Percentiles rank a stretch among this genome's conserved stretches.
These are phyloP conservation scores for Erebia epiphron DNA, from an alignment of 2,888 invertebrate genomes.

Conservation along the genomic window DNA sequence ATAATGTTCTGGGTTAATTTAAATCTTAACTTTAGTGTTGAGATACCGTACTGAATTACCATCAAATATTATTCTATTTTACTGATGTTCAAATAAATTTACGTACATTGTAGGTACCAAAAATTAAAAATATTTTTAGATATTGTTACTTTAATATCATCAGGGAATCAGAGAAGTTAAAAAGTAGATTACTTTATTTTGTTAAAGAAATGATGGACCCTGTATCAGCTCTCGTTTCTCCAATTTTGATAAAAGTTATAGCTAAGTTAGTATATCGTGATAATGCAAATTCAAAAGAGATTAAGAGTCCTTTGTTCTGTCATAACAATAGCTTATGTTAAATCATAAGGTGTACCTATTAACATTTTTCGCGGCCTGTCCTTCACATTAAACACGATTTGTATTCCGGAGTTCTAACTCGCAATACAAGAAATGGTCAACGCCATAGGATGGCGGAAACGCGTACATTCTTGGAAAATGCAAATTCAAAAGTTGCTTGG, in stretches of 20 bases:
- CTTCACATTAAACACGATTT: constrained; percentile 37
- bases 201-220: background rate
- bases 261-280: constrained; percentile 6
- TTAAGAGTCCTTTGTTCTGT: constrained; percentile 37
- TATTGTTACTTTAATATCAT: too few relatives aligned
- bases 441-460: constrained; percentile 31
- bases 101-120: too few relatives aligned
- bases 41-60: too few relatives aligned
- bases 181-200: background rate
- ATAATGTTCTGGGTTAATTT: too few relatives aligned
- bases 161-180: background rate
- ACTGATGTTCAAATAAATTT: too few relatives aligned
- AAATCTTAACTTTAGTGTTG: too few relatives aligned
- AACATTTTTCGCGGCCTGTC: constrained; percentile 36
- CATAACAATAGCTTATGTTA: constrained; percentile 35
- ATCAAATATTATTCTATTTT: too few relatives aligned
- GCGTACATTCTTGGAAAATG: background rate
- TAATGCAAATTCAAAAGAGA: constrained; percentile 33
- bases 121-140: too few relatives aligned
- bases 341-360: constrained; percentile 29
- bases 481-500: background rate
- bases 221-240: background rate
- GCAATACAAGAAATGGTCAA: constrained; percentile 34
- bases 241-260: constrained; percentile 16
- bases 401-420: constrained; percentile 32